These are phyloP conservation scores for Trididemnum clinides DNA, from an alignment of 23 tunicate species.

Conservation along the genomic window DNA sequence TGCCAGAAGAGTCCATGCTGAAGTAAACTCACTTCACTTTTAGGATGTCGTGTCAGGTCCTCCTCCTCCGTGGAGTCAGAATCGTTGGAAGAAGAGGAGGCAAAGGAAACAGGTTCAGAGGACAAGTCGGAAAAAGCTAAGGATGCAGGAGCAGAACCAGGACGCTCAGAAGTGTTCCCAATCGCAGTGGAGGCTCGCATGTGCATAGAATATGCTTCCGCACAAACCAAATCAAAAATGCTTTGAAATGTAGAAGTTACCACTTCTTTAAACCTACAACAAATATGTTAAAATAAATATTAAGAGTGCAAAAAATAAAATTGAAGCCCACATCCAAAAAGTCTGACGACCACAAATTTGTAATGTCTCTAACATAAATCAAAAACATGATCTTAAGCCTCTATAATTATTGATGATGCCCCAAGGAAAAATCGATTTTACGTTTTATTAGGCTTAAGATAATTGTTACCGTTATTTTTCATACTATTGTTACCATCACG, in stretches of 20 bases:
- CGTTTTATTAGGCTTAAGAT: no score
- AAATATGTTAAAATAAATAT: neutral
- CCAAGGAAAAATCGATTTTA: no score
- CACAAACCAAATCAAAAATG: constrained; percentile 46
- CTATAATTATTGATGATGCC: no score
- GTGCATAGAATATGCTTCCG: constrained; percentile 66
- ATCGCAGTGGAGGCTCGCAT: neutral
- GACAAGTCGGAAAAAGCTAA: neutral
- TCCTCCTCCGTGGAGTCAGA: neutral
- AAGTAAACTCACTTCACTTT: neutral
- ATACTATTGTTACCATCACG: no score
- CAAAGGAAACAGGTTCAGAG: neutral
- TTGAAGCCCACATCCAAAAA: neutral
- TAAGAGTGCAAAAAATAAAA: neutral
- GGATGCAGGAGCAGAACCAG: constrained; percentile 64
- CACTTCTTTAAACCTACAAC: constrained; percentile 36
- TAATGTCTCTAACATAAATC: neutral
- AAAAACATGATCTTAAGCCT: neutral
- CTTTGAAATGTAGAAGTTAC: constrained; percentile 16
- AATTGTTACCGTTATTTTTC: no score
- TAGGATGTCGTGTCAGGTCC: neutral
- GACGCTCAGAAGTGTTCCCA: constrained; percentile 20
- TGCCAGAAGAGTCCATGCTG: no score
- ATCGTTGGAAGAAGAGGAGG: neutral
- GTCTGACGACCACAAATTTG: neutral